Conservation (phyloP, 1,140 invertebrate species). For the Liolophura sinensis region DNA sequence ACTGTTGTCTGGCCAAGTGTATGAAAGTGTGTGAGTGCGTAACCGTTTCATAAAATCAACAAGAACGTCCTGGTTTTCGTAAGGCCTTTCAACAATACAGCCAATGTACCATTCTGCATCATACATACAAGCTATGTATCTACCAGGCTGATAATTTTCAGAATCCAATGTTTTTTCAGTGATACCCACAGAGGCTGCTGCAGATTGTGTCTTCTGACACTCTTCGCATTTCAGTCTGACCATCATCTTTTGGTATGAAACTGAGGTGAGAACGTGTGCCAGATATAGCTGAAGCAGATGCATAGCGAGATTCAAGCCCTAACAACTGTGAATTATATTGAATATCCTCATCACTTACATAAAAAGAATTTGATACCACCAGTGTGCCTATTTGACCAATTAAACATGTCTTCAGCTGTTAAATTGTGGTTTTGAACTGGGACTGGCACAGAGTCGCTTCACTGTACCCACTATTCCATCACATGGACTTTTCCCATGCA, state of each 20-base stretch:
- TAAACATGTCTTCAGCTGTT: neutral
- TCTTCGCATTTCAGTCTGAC: neutral
- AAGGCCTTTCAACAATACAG: neutral
- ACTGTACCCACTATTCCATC: slow-evolving; percentile 40
- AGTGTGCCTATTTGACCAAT: neutral
- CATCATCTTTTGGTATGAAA: neutral
- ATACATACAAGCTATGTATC: neutral
- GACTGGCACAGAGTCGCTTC: slow-evolving; percentile 15
- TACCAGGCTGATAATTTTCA: neutral
- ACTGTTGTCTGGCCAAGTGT: no score
- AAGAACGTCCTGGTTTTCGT: slow-evolving; percentile 2
- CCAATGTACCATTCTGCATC: slow-evolving; percentile 5
- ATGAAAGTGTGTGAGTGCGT: no score
- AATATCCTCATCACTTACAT: neutral
- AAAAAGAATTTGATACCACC: neutral
- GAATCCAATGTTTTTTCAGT: neutral
- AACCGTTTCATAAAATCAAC: neutral
- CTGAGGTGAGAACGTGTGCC: slow-evolving; percentile 6
- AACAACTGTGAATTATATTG: neutral
- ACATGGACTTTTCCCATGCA: slow-evolving; percentile 40
- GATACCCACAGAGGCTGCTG: neutral
- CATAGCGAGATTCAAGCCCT: neutral
- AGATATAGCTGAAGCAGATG: neutral
- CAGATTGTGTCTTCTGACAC: slow-evolving; percentile 2
- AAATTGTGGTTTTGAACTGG: slow-evolving; percentile 17